Evolutionary conservation across 2,888 invertebrate species (phyloP).

Genomic region (Eulithis prunata): DNA sequence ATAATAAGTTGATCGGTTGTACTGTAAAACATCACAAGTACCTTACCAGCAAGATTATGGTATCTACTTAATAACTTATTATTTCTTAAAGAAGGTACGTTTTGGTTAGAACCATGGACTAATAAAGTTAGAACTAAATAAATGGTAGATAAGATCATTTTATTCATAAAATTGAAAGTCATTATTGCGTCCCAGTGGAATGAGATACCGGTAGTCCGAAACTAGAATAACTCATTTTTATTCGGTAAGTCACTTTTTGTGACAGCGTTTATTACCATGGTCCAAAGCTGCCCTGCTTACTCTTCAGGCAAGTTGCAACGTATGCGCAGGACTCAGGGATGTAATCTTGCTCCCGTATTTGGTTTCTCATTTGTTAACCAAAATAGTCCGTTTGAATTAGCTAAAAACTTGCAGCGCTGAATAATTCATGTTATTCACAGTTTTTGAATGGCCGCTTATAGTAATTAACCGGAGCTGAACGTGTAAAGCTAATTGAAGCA

Average conservation of each 20-base stretch:
- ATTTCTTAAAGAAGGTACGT: too few relatives aligned
- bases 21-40: too few relatives aligned
- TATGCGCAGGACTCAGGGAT: constrained; percentile 44
- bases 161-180: too few relatives aligned
- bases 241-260: neutral
- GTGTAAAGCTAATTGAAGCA: constrained; percentile 25
- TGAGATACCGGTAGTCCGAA: too few relatives aligned
- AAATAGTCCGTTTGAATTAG: constrained; percentile 44
- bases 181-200: too few relatives aligned
- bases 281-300: constrained; percentile 35
- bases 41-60: too few relatives aligned
- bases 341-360: constrained; percentile 46
- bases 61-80: too few relatives aligned
- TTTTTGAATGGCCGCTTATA: constrained; percentile 28
- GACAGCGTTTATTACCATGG: neutral
- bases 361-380: constrained; percentile 52
- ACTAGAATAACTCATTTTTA: too few relatives aligned
- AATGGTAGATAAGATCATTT: too few relatives aligned
- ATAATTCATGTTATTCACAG: constrained; percentile 34
- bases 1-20: too few relatives aligned
- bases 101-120: too few relatives aligned
- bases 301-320: constrained; percentile 48
- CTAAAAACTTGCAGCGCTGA: constrained; percentile 39
- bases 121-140: too few relatives aligned
- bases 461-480: constrained; percentile 26